Evolutionary conservation across 2,888 invertebrate species (phyloP), one percentile per base, ranked within the genome.

Genomic region (Achlya flavicornis): DNA sequence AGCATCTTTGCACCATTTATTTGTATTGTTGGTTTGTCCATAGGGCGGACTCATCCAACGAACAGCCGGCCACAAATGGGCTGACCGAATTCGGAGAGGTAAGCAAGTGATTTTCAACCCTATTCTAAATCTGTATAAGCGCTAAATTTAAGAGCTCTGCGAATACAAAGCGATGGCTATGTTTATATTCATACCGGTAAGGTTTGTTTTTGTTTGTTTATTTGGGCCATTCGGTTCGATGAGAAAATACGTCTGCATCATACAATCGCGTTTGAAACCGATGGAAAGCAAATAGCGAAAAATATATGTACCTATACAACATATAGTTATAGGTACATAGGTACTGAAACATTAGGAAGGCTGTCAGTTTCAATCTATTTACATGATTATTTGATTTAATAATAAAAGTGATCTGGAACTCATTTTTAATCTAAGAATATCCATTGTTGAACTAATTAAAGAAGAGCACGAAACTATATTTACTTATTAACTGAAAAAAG

Each of bases 31-130:
- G 83, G 77, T 84, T 84, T 74, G 80, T 83, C 73, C 85, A 75
- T 87, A 94, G 94, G 94, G 94, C 94, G 72, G 94, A 94, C 84
- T 94, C 94, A 33, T 92, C 94, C 69, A 92, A 93, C 80, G 94
- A 93, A 73, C 81, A 88, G 35, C 89, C 93, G n/a, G 87, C 76
- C 61, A 88, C 87, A 61, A 91, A 93, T 74, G 94, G 94, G 66
- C 90, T 94, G 67, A 92, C 93, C 63, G 91, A 91, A 74, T 94
- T 94, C 65, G 94, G 94, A 82, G 92, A 93, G 93, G 94, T 94
- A 86, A 91, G 91, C 70, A 58, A 59, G 48, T 62, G 57, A 77
- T 69, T 73, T 71, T 74, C 19, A 19, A 53, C 53, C 53, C 19
- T 53, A 53, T 72, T 65, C 74, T 76, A 73, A 71, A 38, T 63